Evolutionary conservation across 2,797 vertebrate species (phyloP).

Genomic region (Chaetodon trifasciatus): DNA sequence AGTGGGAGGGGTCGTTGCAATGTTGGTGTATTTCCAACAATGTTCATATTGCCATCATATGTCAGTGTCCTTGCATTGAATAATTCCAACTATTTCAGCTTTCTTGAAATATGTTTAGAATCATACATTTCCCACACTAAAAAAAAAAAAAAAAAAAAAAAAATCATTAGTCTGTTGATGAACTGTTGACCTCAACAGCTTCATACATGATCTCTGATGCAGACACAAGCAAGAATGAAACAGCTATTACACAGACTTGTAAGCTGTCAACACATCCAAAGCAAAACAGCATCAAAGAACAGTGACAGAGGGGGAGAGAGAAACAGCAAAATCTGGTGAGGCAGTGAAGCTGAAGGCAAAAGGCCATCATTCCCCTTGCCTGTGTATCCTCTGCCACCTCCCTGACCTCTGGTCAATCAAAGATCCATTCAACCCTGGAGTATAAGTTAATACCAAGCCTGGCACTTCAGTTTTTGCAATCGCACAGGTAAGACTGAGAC

Average conservation of each 20-base stretch:
- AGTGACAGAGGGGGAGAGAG: constrained; percentile 21
- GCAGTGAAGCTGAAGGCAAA: constrained; percentile 46
- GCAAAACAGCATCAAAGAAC: constrained; percentile 29
- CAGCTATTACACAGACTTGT: constrained; percentile 28
- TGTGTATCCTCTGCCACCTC: constrained; percentile 46
- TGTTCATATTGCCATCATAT: neutral
- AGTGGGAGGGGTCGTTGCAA: too few relatives aligned
- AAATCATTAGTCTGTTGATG: constrained; percentile 50
- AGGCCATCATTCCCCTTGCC: constrained; percentile 27
- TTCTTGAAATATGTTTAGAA: neutral
- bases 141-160: constrained; percentile 21
- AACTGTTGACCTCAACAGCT: constrained; percentile 27
- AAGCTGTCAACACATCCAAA: constrained; percentile 54
- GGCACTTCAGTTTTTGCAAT: constrained; percentile 34
- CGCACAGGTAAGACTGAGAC: constrained; percentile 67
- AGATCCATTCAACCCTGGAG: constrained; percentile 69
- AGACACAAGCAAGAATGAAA: constrained; percentile 25
- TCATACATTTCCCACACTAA: constrained; percentile 4
- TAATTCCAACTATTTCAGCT: neutral
- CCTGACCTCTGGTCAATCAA: constrained; percentile 76
- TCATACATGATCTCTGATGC: constrained; percentile 37
- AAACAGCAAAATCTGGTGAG: constrained; percentile 17
- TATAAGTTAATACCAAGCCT: constrained; percentile 70
- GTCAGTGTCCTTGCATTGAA: neutral
- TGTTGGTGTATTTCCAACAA: neutral